These are phyloP conservation scores for Escarpia spicata DNA, from an alignment of 2,888 invertebrate species.

Conservation along the genomic window DNA sequence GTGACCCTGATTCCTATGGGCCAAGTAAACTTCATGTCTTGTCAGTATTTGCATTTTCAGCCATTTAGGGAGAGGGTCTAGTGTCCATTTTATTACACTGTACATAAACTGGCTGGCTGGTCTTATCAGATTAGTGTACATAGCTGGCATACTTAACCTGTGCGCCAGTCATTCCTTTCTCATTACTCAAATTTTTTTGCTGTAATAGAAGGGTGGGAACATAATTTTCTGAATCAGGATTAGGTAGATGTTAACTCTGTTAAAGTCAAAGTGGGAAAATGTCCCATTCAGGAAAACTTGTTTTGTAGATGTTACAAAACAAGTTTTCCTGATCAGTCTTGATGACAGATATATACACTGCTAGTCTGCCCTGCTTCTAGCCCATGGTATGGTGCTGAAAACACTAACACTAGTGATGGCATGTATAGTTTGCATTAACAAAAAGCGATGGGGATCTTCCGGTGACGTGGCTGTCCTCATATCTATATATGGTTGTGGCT, in stretches of 20 bases:
- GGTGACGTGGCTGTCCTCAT: neutral
- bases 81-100: neutral
- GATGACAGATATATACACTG: neutral
- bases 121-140: constrained; percentile 12
- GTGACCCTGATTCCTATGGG: neutral
- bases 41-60: neutral
- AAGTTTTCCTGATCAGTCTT: neutral
- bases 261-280: neutral
- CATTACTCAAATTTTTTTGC: neutral
- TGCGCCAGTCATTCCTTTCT: neutral
- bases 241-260: neutral
- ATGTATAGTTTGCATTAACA: neutral
- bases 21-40: neutral
- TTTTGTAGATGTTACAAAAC: neutral
- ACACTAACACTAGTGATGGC: neutral
- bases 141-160: neutral
- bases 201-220: neutral
- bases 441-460: neutral
- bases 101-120: neutral
- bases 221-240: neutral
- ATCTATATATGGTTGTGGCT: constrained; percentile 10
- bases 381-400: neutral
- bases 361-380: neutral
- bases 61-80: neutral
- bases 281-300: neutral